Percentiles rank a stretch among this genome's conserved stretches.
phyloP scores from a whole-genome alignment of 2,113 vertebrate genomes.

The Prionailurus viverrinus region DNA sequence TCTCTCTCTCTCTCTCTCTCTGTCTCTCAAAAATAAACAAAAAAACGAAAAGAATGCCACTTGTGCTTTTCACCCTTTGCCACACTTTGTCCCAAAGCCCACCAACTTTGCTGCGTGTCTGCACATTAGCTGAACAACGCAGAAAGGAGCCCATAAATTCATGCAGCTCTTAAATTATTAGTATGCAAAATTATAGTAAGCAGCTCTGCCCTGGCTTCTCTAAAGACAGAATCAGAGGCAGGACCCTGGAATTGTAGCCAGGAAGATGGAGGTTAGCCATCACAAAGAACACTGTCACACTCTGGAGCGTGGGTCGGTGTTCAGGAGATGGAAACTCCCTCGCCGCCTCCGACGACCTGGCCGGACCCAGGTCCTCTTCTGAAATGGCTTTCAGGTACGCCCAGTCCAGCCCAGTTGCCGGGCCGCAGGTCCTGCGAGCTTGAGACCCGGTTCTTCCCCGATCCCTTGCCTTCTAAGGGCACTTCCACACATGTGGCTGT shows the following conservation, averaged over 20 bases:
- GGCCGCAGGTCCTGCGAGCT: background rate
- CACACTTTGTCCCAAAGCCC: background rate
- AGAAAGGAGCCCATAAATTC: background rate
- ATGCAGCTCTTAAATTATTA: background rate
- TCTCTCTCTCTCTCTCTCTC: no score
- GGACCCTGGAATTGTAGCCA: background rate
- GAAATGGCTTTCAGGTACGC: background rate
- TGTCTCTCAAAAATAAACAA: no score
- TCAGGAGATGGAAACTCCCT: background rate
- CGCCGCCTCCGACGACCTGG: background rate
- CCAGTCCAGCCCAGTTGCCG: fast-evolving
- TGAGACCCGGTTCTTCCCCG: background rate
- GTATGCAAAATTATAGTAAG: background rate
- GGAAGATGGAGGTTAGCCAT: background rate
- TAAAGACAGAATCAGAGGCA: background rate
- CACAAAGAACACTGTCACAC: fast-evolving
- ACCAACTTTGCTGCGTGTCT: background rate
- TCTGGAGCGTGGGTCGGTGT: background rate
- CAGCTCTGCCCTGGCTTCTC: background rate
- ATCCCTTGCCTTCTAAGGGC: background rate
- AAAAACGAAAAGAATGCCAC: background rate
- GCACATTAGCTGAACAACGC: background rate
- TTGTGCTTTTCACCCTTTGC: background rate
- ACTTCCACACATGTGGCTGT: background rate
- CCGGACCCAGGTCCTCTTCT: background rate